Conservation (phyloP, 2,888 invertebrate species). For the Nomada ferruginata region DNA sequence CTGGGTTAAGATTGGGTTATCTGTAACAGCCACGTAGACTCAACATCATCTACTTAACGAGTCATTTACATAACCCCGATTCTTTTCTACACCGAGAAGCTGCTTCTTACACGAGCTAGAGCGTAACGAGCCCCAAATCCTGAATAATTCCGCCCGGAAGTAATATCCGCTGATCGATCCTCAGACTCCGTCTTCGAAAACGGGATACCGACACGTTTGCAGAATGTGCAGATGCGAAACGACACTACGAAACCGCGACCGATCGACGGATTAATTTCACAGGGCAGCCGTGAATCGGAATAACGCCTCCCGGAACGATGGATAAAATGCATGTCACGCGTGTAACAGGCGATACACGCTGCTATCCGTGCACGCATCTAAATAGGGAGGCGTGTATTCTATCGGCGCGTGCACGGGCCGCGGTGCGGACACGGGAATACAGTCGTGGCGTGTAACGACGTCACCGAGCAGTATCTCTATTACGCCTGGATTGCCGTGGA, state of each 20-base stretch:
- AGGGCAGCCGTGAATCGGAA: slow-evolving; percentile 3
- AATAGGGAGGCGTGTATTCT: slow-evolving; percentile 52
- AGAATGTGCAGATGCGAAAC: background rate
- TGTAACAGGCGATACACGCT: slow-evolving; percentile 20
- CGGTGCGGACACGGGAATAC: slow-evolving; percentile 26
- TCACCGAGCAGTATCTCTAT: slow-evolving; percentile 82
- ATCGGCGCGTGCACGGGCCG: slow-evolving; percentile 38
- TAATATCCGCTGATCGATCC: too few species aligned
- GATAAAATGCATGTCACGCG: slow-evolving; percentile 40
- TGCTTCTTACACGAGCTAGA: slow-evolving; percentile 3
- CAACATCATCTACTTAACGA: slow-evolving; percentile 41
- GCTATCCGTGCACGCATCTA: slow-evolving; percentile 45
- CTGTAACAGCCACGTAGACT: slow-evolving; percentile 27
- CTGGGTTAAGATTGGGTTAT: slow-evolving; percentile 35
- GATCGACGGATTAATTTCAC: slow-evolving; percentile 19
- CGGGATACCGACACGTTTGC: too few species aligned
- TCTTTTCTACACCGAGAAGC: slow-evolving; percentile 16
- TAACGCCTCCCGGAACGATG: slow-evolving; percentile 5
- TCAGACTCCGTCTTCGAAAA: too few species aligned
- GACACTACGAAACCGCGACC: background rate
- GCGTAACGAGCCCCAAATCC: background rate
- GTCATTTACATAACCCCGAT: slow-evolving; percentile 48
- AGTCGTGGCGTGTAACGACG: slow-evolving; percentile 73
- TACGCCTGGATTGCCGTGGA: slow-evolving; percentile 81
- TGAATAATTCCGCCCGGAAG: too few species aligned